Base-by-base conservation (phyloP, 2,797 vertebrate species). In the Mergus octosetaceus region DNA sequence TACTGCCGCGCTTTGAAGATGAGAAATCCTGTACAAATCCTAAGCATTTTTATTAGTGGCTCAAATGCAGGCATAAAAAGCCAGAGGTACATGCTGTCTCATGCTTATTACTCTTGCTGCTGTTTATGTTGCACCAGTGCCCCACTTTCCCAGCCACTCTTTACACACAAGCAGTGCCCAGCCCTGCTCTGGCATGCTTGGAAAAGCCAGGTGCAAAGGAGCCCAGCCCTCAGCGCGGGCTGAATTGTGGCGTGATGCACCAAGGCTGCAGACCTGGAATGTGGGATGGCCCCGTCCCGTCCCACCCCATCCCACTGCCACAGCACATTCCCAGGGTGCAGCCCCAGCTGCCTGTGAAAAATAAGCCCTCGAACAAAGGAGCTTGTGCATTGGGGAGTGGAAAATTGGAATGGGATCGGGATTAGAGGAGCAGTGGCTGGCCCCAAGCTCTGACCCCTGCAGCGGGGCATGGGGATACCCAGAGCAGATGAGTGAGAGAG, bases 151-250 rank as follows among this genome's bases (percentile, higher is more conserved):
- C 39, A 2, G 58, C 39, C 9, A 72, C 54, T 43, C n/a, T 24
- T 43, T 1, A 7, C 57, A 1, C 0, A 3, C 64, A 3, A 61
- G 39, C 45, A 66, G 53, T 9, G 71, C 22, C 38, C 27, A 24
- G 56, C 17, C 51, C 51, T 53, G 27, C 51, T 27, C 9, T 16
- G 51, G 51, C 51, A 28, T 16, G 25, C 27, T 53, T 15, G 13
- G 32, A 22, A 22, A 58, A 16, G 38, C 7, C 0, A 32, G 36
- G 20, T 2, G 34, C 30, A 10, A 19, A 66, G 71, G 25, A 57
- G 13, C 39, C 2, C 1, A 1, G 15, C 6, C 5, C 56, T 12
- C 36, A 6, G 3, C 4, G 56, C 8, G 1, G 80, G 69, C 24
- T 41, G 60, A 6, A 25, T 4, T 10, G 11, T 34, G 10, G 49